Evolutionary conservation across 2,797 vertebrate genomes (phyloP).

Genomic region (Melanogrammus aeglefinus): DNA sequence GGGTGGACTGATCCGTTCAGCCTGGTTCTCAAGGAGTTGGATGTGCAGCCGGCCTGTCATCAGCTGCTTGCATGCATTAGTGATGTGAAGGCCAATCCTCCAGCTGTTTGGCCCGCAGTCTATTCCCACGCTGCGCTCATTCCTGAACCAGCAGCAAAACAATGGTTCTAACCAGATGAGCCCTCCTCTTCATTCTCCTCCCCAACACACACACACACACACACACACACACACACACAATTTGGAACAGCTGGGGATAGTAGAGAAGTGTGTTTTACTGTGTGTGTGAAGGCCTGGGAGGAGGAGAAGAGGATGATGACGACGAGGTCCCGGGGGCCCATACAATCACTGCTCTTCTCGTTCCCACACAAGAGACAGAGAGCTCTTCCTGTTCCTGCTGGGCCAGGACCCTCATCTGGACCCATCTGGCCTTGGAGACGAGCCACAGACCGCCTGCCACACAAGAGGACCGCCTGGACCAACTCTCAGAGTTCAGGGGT

Average conservation of each 20-base stretch:
- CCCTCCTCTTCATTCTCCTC: not conserved
- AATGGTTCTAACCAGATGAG: not conserved
- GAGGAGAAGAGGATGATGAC: not conserved
- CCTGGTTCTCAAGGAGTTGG: not conserved
- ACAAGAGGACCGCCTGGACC: not conserved
- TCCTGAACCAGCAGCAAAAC: constrained; percentile 45
- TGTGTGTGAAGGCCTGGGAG: constrained; percentile 31
- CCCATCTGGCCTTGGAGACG: not conserved
- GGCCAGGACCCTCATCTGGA: no score
- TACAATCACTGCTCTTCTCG: not conserved
- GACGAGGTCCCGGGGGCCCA: not conserved
- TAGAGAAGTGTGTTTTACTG: constrained; percentile 11
- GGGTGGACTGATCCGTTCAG: not conserved
- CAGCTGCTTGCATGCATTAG: constrained; percentile 29
- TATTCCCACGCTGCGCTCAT: constrained; percentile 72
- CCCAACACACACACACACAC: constrained; percentile 41
- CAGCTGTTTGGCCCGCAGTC: constrained; percentile 48
- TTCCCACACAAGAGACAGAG: not conserved
- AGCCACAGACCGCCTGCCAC: not conserved
- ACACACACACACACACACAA: constrained; percentile 56
- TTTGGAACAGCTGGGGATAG: constrained; percentile 68
- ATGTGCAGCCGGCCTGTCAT: constrained; percentile 18
- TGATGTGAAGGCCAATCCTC: constrained; percentile 12
- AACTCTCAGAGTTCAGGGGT: not conserved
- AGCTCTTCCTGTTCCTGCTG: not conserved